Evolutionary conservation across 2,113 vertebrate genomes (phyloP), one percentile per base, ranked within the genome.

Genomic region (Dasyprocta punctata): DNA sequence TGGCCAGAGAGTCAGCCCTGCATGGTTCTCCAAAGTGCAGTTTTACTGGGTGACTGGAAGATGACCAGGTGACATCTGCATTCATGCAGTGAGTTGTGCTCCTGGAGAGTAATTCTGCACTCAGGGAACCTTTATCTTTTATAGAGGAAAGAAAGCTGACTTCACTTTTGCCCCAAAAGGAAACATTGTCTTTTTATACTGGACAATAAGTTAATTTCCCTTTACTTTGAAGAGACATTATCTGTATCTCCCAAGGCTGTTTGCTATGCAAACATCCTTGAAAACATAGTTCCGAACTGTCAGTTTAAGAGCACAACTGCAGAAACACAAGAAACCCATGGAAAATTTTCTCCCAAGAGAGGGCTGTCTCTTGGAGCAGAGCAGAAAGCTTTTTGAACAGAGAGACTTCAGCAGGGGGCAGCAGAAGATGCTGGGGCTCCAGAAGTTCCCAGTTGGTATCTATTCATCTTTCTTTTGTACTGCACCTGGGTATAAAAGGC

Each of bases 181-280:
- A 77, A 61, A 71, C 9, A 26, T 69, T 58, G 26, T 69, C 47
- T 82, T 86, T 92, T 86, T 47, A 89, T 36, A 67, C 36, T 78
- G 52, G 49, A 47, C 86, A 30, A 36, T 90, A 71, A 67, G 49
- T 24, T 77, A 58, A 71, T 77, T 71, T n/a, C 65, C 49, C 28
- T 94, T 87, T 83, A 36, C 92, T 86, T 83, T 52, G 14, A 44
- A 94, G 71, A 92, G 30, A 65, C 33, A 17, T 65, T 44, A 38
- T 78, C 78, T 86, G 75, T 52, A 3, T 75, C 58, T 92, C 52
- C 65, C 65, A 86, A 95, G 80, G 85, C 75, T 92, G 86, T 78
- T 94, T 44, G 33, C 69, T 89, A 12, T 22, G 77, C 84, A 92
- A 73, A 89, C 38, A 84, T 78, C 80, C 47, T 80, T 73, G 71